Evolutionary conservation across 2,888 invertebrate genomes (phyloP).

Genomic region (Nezara viridula): DNA sequence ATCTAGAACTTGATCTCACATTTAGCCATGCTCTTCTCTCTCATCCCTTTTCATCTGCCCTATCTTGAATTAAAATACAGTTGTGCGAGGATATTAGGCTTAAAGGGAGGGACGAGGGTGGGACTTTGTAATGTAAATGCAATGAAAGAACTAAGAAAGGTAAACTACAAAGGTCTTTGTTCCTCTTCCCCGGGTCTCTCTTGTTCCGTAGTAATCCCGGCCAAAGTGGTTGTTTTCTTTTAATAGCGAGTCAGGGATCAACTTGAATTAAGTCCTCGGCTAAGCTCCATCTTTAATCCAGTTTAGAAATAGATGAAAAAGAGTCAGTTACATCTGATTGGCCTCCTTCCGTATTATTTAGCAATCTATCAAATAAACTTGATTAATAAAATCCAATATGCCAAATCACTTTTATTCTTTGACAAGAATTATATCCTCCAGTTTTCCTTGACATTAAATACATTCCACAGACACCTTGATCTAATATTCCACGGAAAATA

Average conservation of each 20-base stretch:
- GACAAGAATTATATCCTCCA: too few relatives aligned
- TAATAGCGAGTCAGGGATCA: slow-evolving; percentile 18
- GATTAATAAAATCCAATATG: too few relatives aligned
- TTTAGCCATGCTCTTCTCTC: neutral
- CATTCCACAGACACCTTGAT: too few relatives aligned
- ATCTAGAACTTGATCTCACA: neutral
- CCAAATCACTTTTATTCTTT: too few relatives aligned
- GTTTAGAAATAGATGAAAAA: neutral
- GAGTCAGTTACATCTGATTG: too few relatives aligned
- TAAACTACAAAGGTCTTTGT: neutral
- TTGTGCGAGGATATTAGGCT: neutral
- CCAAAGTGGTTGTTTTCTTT: slow-evolving; percentile 38
- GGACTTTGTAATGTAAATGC: slow-evolving; percentile 30
- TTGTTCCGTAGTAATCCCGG: neutral
- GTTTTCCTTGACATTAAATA: too few relatives aligned
- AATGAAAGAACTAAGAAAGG: slow-evolving; percentile 42
- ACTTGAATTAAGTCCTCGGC: slow-evolving; percentile 15
- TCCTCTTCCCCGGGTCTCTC: neutral
- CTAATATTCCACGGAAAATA: too few relatives aligned
- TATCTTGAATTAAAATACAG: neutral
- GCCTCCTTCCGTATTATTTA: too few relatives aligned
- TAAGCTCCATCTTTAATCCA: neutral
- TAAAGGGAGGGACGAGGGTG: neutral
- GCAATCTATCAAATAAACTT: too few relatives aligned
- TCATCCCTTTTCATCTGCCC: neutral